Conservation (phyloP, 2,888 invertebrate species). For the Chelonus formosanus region DNA sequence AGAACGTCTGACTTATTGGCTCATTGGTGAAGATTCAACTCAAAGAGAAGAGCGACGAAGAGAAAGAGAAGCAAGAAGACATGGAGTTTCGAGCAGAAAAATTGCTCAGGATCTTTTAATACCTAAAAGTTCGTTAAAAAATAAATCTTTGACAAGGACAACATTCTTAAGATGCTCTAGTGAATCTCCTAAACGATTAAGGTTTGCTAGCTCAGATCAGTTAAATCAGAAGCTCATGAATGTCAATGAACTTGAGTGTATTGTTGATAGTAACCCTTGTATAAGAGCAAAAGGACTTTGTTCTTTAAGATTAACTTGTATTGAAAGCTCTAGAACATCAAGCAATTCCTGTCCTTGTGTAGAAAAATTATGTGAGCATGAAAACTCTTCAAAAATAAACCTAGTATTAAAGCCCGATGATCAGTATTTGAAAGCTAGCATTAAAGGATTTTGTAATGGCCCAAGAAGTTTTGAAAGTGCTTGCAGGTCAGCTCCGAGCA, state of each 20-base stretch:
- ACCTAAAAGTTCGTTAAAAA: constrained; percentile 77
- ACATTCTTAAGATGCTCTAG: constrained; percentile 74
- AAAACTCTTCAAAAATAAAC: background rate
- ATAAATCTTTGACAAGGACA: constrained; percentile 67
- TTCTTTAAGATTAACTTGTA: constrained; percentile 47
- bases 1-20: constrained; percentile 84
- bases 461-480: constrained; percentile 41
- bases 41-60: constrained; percentile 69
- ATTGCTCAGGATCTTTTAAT: constrained; percentile 49
- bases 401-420: constrained; percentile 8
- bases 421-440: constrained; percentile 27
- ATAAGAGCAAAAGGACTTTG: constrained; percentile 65
- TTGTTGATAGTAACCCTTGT: constrained; percentile 70
- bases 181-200: constrained; percentile 83
- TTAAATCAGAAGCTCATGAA: constrained; percentile 69
- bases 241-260: constrained; percentile 67
- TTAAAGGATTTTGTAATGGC: constrained; percentile 37
- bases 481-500: constrained; percentile 57
- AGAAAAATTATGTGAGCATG: constrained; percentile 65
- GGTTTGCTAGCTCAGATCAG: constrained; percentile 79
- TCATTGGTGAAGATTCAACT: constrained; percentile 77
- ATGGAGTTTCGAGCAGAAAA: constrained; percentile 40
- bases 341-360: constrained; percentile 80
- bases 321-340: constrained; percentile 58
- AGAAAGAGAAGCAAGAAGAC: constrained; percentile 67